Evolutionary conservation across 2,888 invertebrate species (phyloP).

Genomic region (Lycophotia porphyrea): DNA sequence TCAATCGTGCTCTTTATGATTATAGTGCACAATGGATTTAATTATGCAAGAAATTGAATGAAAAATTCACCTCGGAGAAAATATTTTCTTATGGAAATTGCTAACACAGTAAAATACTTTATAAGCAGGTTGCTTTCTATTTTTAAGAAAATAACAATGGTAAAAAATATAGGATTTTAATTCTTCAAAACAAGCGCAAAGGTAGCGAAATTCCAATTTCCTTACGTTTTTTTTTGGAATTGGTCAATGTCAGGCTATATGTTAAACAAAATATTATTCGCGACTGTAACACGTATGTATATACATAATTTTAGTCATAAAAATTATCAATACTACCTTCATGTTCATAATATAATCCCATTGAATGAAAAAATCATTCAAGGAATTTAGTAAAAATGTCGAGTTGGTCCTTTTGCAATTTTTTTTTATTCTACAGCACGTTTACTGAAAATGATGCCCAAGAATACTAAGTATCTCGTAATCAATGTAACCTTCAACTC

Average conservation of each 20-base stretch:
- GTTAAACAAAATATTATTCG: too few species aligned
- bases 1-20: neutral
- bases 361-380: too few species aligned
- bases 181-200: too few species aligned
- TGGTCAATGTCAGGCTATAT: too few species aligned
- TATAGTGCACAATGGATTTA: too few species aligned
- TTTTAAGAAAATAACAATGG: neutral
- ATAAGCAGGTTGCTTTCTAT: neutral
- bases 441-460: neutral
- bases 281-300: too few species aligned
- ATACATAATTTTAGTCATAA: too few species aligned
- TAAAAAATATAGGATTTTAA: neutral
- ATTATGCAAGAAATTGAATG: neutral
- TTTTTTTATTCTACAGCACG: neutral
- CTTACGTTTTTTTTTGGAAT: too few species aligned
- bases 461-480: neutral
- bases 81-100: neutral
- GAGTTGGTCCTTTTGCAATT: neutral
- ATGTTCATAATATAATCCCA: too few species aligned
- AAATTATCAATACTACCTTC: too few species aligned
- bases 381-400: too few species aligned
- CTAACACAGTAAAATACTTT: neutral
- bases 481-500: neutral
- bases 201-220: too few species aligned
- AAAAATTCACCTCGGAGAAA: neutral